Evolutionary conservation across 1,140 invertebrate species (phyloP).

Genomic region (Harlomillsia oculata): DNA sequence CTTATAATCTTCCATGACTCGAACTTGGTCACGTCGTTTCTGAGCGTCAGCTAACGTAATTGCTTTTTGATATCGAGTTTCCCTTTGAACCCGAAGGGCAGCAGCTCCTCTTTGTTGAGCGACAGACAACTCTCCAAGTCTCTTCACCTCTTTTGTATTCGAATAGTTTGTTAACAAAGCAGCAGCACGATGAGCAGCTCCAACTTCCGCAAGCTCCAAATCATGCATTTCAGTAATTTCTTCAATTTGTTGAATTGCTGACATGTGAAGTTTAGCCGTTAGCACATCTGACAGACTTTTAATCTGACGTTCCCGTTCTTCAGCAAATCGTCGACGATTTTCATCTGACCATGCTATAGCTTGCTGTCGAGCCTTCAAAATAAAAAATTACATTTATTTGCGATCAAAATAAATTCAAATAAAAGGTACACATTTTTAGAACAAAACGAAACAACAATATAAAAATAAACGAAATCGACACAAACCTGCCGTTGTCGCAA

Average conservation of each 20-base stretch:
- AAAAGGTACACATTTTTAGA: background rate
- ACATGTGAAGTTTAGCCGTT: conserved; percentile 4
- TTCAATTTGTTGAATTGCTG: conserved; percentile 15
- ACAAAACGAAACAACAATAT: background rate
- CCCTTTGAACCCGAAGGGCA: conserved; percentile 3
- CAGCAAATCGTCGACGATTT: conserved; percentile 9
- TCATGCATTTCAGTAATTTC: conserved; percentile 20
- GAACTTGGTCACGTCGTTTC: conserved; percentile 5
- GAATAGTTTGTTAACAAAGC: conserved; percentile 4
- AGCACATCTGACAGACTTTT: conserved; percentile 4
- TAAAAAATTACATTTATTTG: background rate
- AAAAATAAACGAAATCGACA: background rate
- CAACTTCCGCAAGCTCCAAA: conserved; percentile 23
- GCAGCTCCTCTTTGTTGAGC: conserved; percentile 3
- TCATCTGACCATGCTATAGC: conserved; percentile 16
- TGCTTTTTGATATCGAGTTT: background rate
- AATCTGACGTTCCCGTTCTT: conserved; percentile 20
- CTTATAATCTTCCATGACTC: conserved; percentile 14
- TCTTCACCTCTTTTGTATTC: conserved; percentile 2
- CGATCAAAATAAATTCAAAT: background rate
- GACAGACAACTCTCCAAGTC: background rate
- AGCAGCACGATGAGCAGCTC: conserved; percentile 22
- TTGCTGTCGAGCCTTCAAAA: conserved; percentile 21
- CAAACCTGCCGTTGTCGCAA: conserved; percentile 6
- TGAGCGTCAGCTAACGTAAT: background rate